Evolutionary conservation across 2,888 invertebrate species (phyloP), one percentile per base, ranked within the genome.

Genomic region (Rhabditophanes sp.): DNA sequence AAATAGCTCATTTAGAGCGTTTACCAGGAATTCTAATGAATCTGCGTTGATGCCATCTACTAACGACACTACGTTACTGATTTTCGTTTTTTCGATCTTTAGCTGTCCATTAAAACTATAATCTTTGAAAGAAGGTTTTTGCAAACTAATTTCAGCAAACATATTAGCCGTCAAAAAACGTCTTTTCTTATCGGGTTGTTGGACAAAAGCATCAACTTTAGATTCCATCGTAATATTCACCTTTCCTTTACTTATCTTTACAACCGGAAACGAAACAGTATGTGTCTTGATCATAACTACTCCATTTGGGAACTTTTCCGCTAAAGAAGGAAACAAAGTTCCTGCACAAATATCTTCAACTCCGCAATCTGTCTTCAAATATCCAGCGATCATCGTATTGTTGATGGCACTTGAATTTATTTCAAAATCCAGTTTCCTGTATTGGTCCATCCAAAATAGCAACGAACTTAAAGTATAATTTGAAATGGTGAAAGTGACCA

Each of bases 391-490:
- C 16, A 49, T 51, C 6, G 48, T 44, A 38, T 62, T 56, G 30
- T 62, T 61, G 15, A 55, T 46, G 4, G 51, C 54, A 12, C 45
- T 42, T 25, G 50, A 39, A 26, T 50, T 53, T 37, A 61, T 61
- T 37, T 61, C 61, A 37, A 57, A 61, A 42, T 61, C 61, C 39
- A 61, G 62, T 36, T 55, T 56, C 14, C 56, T 47, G 40, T 59
- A 59, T 31, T 59, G 59, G 32, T 59, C 61, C 60, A 61, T 62
- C 61, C 61, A 61, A 47, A 62, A 61, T 14, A 61, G 46, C 18
- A 61, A 44, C 8, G 48, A 48, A 6, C 51, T 40, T 22, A 62
- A 24, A 1, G 61, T 61, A 45, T 61, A 62, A 46, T 61, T 61
- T 23, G 52, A 50, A 25, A 61, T 35, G 33, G 55, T 50, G 39